These are phyloP conservation scores for Sarcophaga bullata DNA, from an alignment of 1,140 invertebrate genomes.

Conservation along the genomic window DNA sequence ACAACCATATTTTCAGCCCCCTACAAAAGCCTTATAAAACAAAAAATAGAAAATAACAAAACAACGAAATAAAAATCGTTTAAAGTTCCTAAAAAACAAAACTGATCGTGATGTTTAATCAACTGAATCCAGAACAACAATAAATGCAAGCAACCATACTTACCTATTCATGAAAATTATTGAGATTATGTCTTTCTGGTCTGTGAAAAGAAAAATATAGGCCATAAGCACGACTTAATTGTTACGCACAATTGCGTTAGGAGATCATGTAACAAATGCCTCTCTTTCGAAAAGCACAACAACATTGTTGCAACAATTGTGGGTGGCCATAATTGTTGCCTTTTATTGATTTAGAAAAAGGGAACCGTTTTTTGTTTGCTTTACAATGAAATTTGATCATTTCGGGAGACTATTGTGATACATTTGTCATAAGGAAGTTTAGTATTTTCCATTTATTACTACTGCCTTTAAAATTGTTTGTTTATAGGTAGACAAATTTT, in stretches of 20 bases:
- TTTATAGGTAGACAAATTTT: constrained; percentile 12
- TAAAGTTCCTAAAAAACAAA: neutral
- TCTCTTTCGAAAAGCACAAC: neutral
- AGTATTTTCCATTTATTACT: too few species aligned
- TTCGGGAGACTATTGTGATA: too few species aligned
- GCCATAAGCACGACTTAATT: constrained; percentile 63
- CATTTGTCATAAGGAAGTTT: too few species aligned
- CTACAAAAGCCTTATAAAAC: neutral
- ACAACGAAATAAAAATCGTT: neutral
- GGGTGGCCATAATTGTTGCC: too few species aligned
- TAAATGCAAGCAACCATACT: constrained; percentile 46
- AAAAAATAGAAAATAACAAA: too few species aligned
- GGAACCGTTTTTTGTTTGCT: neutral
- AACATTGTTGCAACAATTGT: neutral
- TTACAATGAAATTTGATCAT: too few species aligned
- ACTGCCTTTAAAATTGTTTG: neutral
- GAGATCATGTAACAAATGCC: neutral
- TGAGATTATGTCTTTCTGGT: too few species aligned
- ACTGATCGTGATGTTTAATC: constrained; percentile 49
- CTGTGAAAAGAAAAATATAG: constrained; percentile 45
- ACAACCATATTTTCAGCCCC: neutral
- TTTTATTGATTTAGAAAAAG: too few species aligned
- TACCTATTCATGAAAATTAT: constrained; percentile 47
- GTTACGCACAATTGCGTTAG: constrained; percentile 61
- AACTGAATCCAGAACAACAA: constrained; percentile 37